These are phyloP conservation scores for Anoplius nigerrimus DNA, from an alignment of 2,888 invertebrate species.

Conservation along the genomic window DNA sequence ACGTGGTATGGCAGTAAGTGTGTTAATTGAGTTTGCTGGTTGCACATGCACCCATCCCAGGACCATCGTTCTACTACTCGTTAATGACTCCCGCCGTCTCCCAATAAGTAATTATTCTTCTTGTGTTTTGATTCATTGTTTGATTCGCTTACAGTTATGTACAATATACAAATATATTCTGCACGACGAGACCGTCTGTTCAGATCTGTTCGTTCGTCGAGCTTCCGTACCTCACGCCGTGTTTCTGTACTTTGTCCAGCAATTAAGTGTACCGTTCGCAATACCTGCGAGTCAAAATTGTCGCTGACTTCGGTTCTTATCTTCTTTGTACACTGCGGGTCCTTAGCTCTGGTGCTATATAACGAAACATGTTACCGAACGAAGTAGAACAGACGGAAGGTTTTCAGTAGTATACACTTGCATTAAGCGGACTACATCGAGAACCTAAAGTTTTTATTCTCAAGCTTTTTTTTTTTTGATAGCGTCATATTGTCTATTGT, in stretches of 20 bases:
- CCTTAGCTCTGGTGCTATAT: too few relatives aligned
- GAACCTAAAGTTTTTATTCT: too few relatives aligned
- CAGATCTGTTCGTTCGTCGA: neutral
- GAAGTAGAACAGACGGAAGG: too few relatives aligned
- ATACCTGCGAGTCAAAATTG: too few relatives aligned
- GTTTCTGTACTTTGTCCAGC: neutral
- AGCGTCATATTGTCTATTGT: too few relatives aligned
- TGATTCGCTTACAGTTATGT: slow-evolving; percentile 63
- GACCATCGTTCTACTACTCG: slow-evolving; percentile 63
- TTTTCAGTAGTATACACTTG: too few relatives aligned
- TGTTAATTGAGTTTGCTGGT: slow-evolving; percentile 53
- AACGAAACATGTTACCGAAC: too few relatives aligned
- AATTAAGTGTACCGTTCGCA: too few relatives aligned
- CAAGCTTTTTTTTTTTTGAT: too few relatives aligned
- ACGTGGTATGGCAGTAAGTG: slow-evolving; percentile 52
- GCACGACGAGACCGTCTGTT: slow-evolving; percentile 9
- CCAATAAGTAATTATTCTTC: slow-evolving; percentile 31
- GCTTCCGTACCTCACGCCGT: neutral
- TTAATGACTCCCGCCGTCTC: slow-evolving; percentile 11
- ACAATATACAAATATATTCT: slow-evolving; percentile 65
- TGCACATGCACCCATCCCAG: slow-evolving; percentile 72
- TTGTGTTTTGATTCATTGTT: slow-evolving; percentile 49
- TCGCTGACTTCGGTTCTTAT: too few relatives aligned
- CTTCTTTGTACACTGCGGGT: too few relatives aligned
- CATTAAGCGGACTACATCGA: too few relatives aligned